Evolutionary conservation across 2,113 vertebrate genomes (phyloP), one percentile per base, ranked within the genome.

Genomic region (Atherinomorus stipes): DNA sequence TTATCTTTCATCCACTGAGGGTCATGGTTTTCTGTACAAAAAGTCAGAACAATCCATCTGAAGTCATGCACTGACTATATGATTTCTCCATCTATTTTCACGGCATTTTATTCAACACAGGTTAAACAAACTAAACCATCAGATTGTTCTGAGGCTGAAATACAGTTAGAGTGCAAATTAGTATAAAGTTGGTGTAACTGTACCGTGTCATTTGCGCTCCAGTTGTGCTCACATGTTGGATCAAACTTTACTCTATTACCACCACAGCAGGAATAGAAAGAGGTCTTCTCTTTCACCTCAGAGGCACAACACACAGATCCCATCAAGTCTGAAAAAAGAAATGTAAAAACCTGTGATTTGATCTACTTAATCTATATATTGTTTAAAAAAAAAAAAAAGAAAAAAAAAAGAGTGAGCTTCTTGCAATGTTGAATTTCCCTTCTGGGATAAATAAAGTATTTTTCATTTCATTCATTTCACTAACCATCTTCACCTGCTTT

Each of bases 231-330:
- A 65, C 84, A 87, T 0, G 4, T 0, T 9, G 1, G 6, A 0
- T 65, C 0, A 2, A 71, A 59, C 0, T 0, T 0, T 0, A 78
- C 0, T 1, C 0, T 7, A 0, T 0, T 10, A 1, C 0, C 12
- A 1, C 10, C 2, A 8, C 78, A 83, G 64, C 85, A 88, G 23
- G 19, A 25, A 10, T 18, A 76, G 1, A 0, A 0, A 0, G 2
- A 0, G 0, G 0, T 10, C 1, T 0, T 49, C 44, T 65, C 11
- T 4, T 0, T n/a, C n/a, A 65, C 37, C 0, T 3, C 19, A 0
- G 50, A 4, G 11, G 0, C 7, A 3, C 3, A 0, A 7, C 49
- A 1, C 21, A 4, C 31, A 6, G 0, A 25, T 7, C 3, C 10
- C 15, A 19, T 9, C 1, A 7, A 4, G 0, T 2, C 63, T 65